Base-by-base conservation (phyloP, 2,888 invertebrate species). In the Orchesella flavescens region DNA sequence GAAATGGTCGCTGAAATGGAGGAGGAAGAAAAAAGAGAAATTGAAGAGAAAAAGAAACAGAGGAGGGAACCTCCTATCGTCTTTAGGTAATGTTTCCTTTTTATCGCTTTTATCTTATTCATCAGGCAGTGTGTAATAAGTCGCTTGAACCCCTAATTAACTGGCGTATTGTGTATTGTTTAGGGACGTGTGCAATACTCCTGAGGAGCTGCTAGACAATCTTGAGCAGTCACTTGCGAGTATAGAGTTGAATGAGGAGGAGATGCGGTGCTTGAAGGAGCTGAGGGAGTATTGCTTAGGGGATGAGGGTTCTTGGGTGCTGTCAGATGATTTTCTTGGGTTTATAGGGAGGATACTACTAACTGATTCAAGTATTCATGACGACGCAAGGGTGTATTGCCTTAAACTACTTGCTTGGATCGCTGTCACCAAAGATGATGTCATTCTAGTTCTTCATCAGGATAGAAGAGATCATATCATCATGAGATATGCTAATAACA, bases 221-320 rank as follows among this genome's bases (percentile, higher is more conserved):
- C 91, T 97, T 73, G 92, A 93, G 0, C 92, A 92, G 83, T 87
- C 87, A 13, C 90, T 94, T 68, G 92, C 96, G 76, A 94, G 94
- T 83, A 94, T 93, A 44, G 93, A 94, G 90, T 91, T 97, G 86
- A 92, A 92, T 73, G 92, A 93, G 13, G 95, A 95, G 84, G 96
- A 97, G 90, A 93, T 93, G 89, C 92, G 92, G 88, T 94, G 94
- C 87, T 91, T 96, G 89, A 94, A 94, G 89, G 97, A 97, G 91
- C 91, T 97, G 88, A 94, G 94, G 89, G 95, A 96, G 90, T 97
- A 97, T 91, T 93, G 97, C 90, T 92, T 96, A 88, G 95, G 94
- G 87, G 95, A 95, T 88, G 96, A 97, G 90, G 97, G 97, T 80
- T 95, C 96, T 89, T 97, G 97, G 97, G 96, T 96, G 79, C 92